A percentile compares a stretch with the other conserved stretches of the same genome.
phyloP scores from a whole-genome alignment of 2,888 invertebrate species.

The Baccha elongata region DNA sequence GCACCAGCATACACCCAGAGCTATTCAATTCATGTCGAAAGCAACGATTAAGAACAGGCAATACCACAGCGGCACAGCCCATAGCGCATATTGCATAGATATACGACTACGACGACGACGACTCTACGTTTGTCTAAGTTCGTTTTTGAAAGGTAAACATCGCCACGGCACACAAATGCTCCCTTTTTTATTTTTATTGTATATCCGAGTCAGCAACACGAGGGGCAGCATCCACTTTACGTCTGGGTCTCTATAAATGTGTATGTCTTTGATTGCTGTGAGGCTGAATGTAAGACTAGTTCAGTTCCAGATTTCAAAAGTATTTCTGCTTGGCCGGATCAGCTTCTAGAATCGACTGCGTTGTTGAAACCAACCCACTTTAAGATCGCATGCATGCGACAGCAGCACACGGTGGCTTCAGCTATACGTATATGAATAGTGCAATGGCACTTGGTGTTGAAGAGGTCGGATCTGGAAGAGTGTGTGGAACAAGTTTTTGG shows the following conservation, averaged over 20 bases:
- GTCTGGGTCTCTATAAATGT: constrained; percentile 20
- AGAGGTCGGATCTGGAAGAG: constrained; percentile 45
- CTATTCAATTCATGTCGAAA: constrained; percentile 68
- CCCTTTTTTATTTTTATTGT: constrained; percentile 24
- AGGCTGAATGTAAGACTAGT: constrained; percentile 56
- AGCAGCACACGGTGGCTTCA: constrained; percentile 24
- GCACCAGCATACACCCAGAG: constrained; percentile 38
- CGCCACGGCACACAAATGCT: constrained; percentile 32
- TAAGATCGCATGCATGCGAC: constrained; percentile 50
- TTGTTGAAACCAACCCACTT: constrained; percentile 63
- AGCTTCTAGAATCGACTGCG: constrained; percentile 63
- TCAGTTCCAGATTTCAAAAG: constrained; percentile 64
- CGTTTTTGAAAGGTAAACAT: constrained; percentile 62
- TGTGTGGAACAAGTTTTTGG: constrained; percentile 59
- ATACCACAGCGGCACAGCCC: constrained; percentile 35
- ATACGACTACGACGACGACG: neutral
- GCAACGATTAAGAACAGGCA: constrained; percentile 66
- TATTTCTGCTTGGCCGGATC: constrained; percentile 63
- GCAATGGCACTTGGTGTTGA: constrained; percentile 63
- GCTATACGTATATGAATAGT: constrained; percentile 39
- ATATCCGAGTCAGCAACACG: constrained; percentile 12
- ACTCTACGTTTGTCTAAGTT: constrained; percentile 2
- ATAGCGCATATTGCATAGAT: constrained; percentile 11
- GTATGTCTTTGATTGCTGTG: constrained; percentile 4
- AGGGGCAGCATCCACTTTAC: constrained; percentile 39